phyloP scores from a whole-genome alignment of 2,888 invertebrate genomes.

The Drosophila neonasuta region DNA sequence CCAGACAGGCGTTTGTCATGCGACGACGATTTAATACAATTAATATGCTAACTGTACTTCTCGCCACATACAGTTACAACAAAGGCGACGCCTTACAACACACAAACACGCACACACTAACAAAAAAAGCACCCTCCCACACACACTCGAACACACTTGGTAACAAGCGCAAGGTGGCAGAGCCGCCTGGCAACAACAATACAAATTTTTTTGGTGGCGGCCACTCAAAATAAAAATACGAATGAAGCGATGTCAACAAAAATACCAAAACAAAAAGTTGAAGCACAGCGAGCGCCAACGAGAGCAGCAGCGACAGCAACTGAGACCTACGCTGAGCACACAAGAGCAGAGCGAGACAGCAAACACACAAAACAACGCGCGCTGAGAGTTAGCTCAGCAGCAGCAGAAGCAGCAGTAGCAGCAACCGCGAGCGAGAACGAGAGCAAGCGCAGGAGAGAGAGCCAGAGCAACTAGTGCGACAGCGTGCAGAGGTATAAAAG shows the following conservation, averaged over 20 bases:
- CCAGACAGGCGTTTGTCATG: constrained; percentile 51
- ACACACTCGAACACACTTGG: constrained; percentile 37
- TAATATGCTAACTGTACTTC: constrained; percentile 78
- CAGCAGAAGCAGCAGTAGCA: neutral
- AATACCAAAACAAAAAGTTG: constrained; percentile 76
- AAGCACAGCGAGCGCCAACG: constrained; percentile 19
- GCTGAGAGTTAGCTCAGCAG: too few species aligned
- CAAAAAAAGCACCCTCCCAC: constrained; percentile 1
- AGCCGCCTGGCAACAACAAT: constrained; percentile 44
- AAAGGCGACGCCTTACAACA: constrained; percentile 53
- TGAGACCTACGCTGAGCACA: constrained; percentile 11
- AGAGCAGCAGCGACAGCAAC: constrained; percentile 19
- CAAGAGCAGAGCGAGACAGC: constrained; percentile 12
- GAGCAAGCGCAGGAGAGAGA: constrained; percentile 21
- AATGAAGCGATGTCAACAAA: constrained; percentile 82
- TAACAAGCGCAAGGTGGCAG: constrained; percentile 72
- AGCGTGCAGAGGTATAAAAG: constrained; percentile 54
- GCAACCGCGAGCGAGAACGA: constrained; percentile 4
- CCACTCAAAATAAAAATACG: constrained; percentile 55
- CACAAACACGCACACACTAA: constrained; percentile 1
- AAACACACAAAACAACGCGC: neutral
- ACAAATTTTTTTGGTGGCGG: constrained; percentile 46
- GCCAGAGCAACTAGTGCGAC: constrained; percentile 24
- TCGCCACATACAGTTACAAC: constrained; percentile 64
- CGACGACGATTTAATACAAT: constrained; percentile 73